Conservation (phyloP, 2,888 invertebrate genomes). For the Epiperipatus broadwayi region DNA sequence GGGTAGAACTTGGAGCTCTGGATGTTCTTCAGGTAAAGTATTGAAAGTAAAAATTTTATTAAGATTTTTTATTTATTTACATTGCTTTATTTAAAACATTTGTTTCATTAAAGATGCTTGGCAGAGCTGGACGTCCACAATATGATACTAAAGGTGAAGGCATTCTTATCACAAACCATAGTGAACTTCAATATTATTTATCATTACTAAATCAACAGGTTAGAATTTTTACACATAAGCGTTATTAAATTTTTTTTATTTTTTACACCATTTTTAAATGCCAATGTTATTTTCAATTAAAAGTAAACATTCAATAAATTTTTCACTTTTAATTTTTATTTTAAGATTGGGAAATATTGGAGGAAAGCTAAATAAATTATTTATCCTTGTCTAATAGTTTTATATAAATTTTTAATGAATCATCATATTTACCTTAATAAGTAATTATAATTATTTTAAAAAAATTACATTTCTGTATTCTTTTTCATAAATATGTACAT, state of each 20-base stretch:
- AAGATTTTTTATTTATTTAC: conserved; percentile 13
- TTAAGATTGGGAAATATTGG: too few relatives aligned
- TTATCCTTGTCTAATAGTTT: too few relatives aligned
- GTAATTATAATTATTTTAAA: too few relatives aligned
- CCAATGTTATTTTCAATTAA: not conserved
- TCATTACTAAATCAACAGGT: conserved; percentile 86
- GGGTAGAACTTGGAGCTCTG: conserved; percentile 90
- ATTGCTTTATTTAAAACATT: conserved; percentile 9
- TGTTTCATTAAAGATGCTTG: conserved; percentile 50
- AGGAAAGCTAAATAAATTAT: too few relatives aligned
- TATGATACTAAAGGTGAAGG: conserved; percentile 94
- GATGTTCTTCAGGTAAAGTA: conserved; percentile 63
- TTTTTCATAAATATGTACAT: too few relatives aligned
- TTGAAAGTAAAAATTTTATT: conserved; percentile 8
- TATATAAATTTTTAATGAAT: too few relatives aligned
- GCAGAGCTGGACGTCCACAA: conserved; percentile 90
- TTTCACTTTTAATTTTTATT: too few relatives aligned
- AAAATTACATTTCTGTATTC: too few relatives aligned
- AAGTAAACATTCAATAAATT: not conserved
- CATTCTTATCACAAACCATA: conserved; percentile 93
- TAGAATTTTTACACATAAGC: not conserved
- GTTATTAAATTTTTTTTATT: conserved; percentile 10
- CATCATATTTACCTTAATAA: too few relatives aligned
- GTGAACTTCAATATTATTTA: conserved; percentile 91
- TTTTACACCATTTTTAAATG: too few relatives aligned